Evolutionary conservation across 2,797 vertebrate species (phyloP).

Genomic region (Todus mexicanus): DNA sequence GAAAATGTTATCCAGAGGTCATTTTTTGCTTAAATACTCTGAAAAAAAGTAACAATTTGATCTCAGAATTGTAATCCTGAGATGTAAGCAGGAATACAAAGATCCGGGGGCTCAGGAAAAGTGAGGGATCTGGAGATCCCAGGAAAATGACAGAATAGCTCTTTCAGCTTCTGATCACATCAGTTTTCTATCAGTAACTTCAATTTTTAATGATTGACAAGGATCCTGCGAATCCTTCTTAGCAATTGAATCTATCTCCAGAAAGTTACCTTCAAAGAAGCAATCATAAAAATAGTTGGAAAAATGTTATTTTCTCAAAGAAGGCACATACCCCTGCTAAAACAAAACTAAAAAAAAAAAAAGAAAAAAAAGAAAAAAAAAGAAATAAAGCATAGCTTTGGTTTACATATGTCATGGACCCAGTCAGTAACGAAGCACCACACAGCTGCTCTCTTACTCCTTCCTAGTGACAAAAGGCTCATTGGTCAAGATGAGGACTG

Average conservation of each 20-base stretch:
- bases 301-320: conserved; percentile 9
- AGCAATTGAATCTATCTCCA: not conserved
- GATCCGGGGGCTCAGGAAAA: not conserved
- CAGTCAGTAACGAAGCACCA: not conserved
- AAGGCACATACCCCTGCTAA: not conserved
- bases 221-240: not conserved
- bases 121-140: not conserved
- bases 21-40: not conserved
- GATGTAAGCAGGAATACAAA: not conserved
- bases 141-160: not conserved
- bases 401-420: not conserved
- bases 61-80: not conserved
- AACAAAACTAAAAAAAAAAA: not conserved
- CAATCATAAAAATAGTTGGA: not conserved
- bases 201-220: not conserved
- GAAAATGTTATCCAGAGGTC: not conserved
- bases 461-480: not conserved
- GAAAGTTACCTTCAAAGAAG: not conserved
- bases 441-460: not conserved
- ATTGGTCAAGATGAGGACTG: not conserved
- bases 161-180: not conserved
- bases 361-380: no score
- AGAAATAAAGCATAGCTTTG: not conserved
- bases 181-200: not conserved
- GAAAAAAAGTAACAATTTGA: not conserved